phyloP scores from a whole-genome alignment of 2,797 vertebrate species.

The Gorsachius magnificus region DNA sequence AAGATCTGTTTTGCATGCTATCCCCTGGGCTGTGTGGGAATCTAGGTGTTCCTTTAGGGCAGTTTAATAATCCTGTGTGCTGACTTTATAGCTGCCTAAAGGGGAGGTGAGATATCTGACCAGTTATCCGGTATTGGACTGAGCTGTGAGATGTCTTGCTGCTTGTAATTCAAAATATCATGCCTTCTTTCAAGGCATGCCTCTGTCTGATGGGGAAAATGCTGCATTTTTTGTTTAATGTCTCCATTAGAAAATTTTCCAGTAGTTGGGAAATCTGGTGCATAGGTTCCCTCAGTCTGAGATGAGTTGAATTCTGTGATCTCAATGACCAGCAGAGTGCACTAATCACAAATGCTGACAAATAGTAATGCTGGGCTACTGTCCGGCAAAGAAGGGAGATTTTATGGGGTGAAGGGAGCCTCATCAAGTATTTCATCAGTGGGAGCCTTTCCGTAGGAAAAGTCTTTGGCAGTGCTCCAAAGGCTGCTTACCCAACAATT shows the following conservation, averaged over 20 bases:
- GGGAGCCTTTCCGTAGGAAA: background rate
- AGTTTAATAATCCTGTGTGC: background rate
- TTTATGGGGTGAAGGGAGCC: background rate
- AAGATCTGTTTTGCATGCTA: background rate
- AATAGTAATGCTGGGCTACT: background rate
- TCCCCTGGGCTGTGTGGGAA: background rate
- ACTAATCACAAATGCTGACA: background rate
- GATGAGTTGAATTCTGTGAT: background rate
- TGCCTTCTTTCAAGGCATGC: background rate
- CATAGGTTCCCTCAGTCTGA: background rate
- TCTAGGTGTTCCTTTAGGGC: background rate
- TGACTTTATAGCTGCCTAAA: background rate
- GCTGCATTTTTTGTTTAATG: background rate
- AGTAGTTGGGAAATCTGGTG: background rate
- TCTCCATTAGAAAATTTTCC: background rate
- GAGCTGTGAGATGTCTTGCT: background rate
- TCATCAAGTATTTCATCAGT: background rate
- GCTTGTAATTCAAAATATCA: background rate
- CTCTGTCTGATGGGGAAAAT: background rate
- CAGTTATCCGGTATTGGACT: background rate
- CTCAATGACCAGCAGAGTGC: conserved; percentile 44
- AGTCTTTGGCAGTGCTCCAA: background rate
- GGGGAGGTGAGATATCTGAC: background rate
- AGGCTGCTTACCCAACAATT: background rate
- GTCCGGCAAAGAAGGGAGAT: background rate